These are phyloP conservation scores for Onthophagus taurus DNA, from an alignment of 1,140 invertebrate species.

Conservation along the genomic window DNA sequence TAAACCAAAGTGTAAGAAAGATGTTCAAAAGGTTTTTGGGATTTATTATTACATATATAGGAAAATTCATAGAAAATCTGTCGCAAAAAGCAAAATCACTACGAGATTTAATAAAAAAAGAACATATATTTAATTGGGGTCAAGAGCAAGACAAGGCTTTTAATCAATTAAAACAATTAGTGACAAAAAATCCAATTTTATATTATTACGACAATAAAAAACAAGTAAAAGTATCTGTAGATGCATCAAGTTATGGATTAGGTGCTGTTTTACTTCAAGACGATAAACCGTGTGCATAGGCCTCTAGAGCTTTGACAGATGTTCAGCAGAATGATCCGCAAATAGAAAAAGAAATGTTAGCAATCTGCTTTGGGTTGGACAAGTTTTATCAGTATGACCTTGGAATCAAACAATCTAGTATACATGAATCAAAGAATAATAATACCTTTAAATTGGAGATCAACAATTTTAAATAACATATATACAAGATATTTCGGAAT, in stretches of 20 bases:
- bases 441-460: constrained; percentile 22
- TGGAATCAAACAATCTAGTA: constrained; percentile 15
- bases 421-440: constrained; percentile 23
- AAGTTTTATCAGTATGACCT: constrained; percentile 22
- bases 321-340: constrained; percentile 29
- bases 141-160: constrained; percentile 20
- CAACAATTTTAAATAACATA: constrained; percentile 11
- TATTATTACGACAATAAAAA: constrained; percentile 24
- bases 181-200: constrained; percentile 25
- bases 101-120: constrained; percentile 14
- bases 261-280: constrained; percentile 32
- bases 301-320: constrained; percentile 30
- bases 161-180: constrained; percentile 22
- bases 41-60: constrained; percentile 36
- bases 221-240: constrained; percentile 27
- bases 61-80: constrained; percentile 35
- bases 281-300: constrained; percentile 28
- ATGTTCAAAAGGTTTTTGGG: constrained; percentile 34
- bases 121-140: constrained; percentile 15
- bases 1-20: too few species aligned
- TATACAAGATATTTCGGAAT: constrained; percentile 21
- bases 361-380: constrained; percentile 17
- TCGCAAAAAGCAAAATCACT: background rate
- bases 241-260: constrained; percentile 30
- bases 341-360: constrained; percentile 19